Evolutionary conservation across 92 coral and sea anemone genomes (phyloP).

Genomic region (Epizoanthus fatuus): DNA sequence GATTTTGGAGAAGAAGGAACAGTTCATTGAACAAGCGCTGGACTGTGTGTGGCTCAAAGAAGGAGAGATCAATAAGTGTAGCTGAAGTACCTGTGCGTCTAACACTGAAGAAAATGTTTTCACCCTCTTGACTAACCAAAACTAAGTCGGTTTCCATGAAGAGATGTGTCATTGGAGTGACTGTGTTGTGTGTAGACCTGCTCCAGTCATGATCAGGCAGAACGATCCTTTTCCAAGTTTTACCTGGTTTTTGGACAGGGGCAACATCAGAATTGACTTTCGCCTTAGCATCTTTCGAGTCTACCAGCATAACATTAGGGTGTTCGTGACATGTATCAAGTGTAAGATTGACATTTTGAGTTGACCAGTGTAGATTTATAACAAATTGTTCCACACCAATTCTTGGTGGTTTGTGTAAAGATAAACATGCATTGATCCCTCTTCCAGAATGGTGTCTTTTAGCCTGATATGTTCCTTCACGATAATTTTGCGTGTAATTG

Average conservation of each 20-base stretch:
- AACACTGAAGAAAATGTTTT: conserved; percentile 16
- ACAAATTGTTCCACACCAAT: conserved; percentile 48
- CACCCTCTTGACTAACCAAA: neutral
- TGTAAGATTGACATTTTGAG: conserved; percentile 73
- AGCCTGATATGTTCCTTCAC: conserved; percentile 63
- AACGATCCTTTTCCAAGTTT: conserved; percentile 62
- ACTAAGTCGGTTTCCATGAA: conserved; percentile 19
- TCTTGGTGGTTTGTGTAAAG: conserved; percentile 77
- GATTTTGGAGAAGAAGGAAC: conserved; percentile 57
- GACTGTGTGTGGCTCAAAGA: conserved; percentile 52
- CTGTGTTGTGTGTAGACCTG: conserved; percentile 52
- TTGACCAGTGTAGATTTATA: no score
- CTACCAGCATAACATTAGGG: conserved; percentile 42
- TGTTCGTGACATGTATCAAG: conserved; percentile 44
- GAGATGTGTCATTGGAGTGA: conserved; percentile 82
- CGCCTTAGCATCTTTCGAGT: conserved; percentile 84
- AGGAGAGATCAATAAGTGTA: conserved; percentile 57
- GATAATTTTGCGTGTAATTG: conserved; percentile 65
- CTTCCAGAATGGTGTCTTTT: conserved; percentile 59
- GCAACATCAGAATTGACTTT: conserved; percentile 64
- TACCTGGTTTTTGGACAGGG: conserved; percentile 79
- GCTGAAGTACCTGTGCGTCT: conserved; percentile 74
- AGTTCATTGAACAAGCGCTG: conserved; percentile 64
- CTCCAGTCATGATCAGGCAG: conserved; percentile 76
- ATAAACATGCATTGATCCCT: conserved; percentile 66